Conservation (phyloP, 2,797 vertebrate species). For the Takifugu rubripes region DNA sequence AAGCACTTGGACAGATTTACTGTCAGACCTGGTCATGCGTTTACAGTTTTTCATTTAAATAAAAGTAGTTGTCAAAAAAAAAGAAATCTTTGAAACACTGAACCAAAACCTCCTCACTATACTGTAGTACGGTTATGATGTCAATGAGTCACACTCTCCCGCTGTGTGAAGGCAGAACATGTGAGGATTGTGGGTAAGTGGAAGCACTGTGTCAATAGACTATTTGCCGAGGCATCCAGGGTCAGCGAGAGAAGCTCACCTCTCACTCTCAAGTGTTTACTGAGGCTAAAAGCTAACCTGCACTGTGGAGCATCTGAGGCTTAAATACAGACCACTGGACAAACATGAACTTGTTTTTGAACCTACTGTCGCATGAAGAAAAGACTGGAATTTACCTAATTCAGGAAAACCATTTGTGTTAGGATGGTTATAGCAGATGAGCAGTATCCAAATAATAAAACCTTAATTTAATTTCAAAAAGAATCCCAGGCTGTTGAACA, state of each 20-base stretch:
- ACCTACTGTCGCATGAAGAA: no score
- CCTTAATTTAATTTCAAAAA: no score
- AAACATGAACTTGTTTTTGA: slow-evolving; percentile 1
- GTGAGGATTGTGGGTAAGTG: slow-evolving; percentile 2
- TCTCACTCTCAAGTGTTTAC: slow-evolving; percentile 50
- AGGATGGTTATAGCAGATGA: no score
- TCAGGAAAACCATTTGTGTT: no score
- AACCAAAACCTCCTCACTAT: slow-evolving; percentile 1
- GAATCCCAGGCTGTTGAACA: no score
- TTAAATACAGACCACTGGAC: slow-evolving; percentile 15
- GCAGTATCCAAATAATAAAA: no score
- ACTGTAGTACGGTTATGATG: neutral
- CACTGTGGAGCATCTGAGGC: slow-evolving; percentile 13
- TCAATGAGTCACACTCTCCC: slow-evolving; percentile 11
- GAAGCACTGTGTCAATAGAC: slow-evolving; percentile 53
- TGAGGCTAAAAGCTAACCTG: slow-evolving; percentile 52
- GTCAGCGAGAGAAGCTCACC: slow-evolving; percentile 49
- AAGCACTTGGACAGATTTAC: neutral
- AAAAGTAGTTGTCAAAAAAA: neutral
- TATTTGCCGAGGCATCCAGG: slow-evolving; percentile 43
- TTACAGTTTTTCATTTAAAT: neutral
- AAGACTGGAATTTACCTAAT: no score
- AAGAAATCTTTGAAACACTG: neutral
- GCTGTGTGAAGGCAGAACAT: neutral
- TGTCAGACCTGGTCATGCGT: neutral